Base-by-base conservation (phyloP, 2,888 invertebrate species). In the Polyommatus iphigenia region DNA sequence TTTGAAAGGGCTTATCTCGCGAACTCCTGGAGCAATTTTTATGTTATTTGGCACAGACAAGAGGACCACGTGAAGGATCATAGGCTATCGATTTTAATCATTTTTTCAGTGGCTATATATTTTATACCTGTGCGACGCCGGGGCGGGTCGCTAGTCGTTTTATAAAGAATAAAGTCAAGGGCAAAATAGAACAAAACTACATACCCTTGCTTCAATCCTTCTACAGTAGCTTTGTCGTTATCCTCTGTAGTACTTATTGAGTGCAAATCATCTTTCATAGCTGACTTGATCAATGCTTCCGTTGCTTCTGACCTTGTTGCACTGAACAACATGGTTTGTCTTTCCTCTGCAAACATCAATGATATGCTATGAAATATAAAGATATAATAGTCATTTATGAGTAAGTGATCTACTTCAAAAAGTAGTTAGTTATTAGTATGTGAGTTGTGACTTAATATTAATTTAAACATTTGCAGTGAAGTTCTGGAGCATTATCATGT, bases 301-400 rank as follows among this genome's bases (percentile, higher is more conserved):
- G 98, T 98, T 90, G 98, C 98, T 81, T 97, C 96, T 0, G 98
- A 98, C 84, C 98, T 97, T 24, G 99, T 99, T 4, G 99, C 99
- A 87, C 99, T 99, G 88, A 99, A 99, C 80, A 99, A 89, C 98
- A 99, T 98, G 0, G 99, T 99, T 93, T 99, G 99, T 79, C 99
- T 95, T 67, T 96, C 96, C 92, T 98, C 98, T 98, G 87, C 15
- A 46, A 75, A 75, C 13, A 75, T n/a, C 10, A 41, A n/a, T 50
- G 1, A 15, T 50, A 50, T 50, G 4, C 1, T 50, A 15, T 50
- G 50, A 50, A 50, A 50, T 50, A 50, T 50, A 50, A 15, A 50
- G 15, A 50, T 50, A 15, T 6, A 32, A 32, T 50, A 15, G 13
- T 10, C 3, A 10, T 46, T 46, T 54, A 5, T 54, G 4, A 18